Evolutionary conservation across 1,140 invertebrate genomes (phyloP).

Genomic region (Caenorhabditis remanei): DNA sequence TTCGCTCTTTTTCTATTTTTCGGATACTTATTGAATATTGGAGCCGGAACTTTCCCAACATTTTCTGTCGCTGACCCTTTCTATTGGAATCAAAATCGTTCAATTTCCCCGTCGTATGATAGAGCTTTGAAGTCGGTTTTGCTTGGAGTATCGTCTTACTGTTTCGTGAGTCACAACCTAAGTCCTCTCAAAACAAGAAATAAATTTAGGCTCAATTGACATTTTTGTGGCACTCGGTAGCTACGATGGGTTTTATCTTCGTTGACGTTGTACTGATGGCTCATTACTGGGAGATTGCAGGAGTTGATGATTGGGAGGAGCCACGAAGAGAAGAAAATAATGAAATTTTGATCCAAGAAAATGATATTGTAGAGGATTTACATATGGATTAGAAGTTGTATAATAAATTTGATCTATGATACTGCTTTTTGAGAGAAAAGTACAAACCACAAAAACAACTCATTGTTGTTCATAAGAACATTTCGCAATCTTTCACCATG

Average conservation of each 20-base stretch:
- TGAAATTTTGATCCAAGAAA: not conserved
- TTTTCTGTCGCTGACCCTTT: slow-evolving; percentile 11
- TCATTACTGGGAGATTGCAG: slow-evolving; percentile 1
- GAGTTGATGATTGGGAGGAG: not conserved
- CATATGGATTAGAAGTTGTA: not conserved
- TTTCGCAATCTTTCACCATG: slow-evolving; percentile 51
- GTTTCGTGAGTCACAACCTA: not conserved
- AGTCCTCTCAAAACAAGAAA: not conserved
- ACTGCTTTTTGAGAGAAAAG: not conserved
- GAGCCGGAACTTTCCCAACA: not conserved
- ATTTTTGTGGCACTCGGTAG: not conserved
- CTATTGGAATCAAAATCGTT: not conserved
- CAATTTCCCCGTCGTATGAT: not conserved
- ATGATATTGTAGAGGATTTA: not conserved
- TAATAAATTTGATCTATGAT: not conserved
- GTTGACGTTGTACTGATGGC: not conserved
- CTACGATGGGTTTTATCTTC: not conserved
- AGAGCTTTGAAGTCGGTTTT: not conserved
- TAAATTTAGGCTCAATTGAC: not conserved
- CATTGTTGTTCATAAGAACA: not conserved
- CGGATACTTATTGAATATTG: slow-evolving; percentile 12
- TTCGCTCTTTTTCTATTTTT: not conserved
- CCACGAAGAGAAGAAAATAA: not conserved
- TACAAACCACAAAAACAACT: not conserved
- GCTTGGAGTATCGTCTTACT: not conserved